Conservation (phyloP, 2,113 vertebrate species). For the Caranx melampygus region DNA sequence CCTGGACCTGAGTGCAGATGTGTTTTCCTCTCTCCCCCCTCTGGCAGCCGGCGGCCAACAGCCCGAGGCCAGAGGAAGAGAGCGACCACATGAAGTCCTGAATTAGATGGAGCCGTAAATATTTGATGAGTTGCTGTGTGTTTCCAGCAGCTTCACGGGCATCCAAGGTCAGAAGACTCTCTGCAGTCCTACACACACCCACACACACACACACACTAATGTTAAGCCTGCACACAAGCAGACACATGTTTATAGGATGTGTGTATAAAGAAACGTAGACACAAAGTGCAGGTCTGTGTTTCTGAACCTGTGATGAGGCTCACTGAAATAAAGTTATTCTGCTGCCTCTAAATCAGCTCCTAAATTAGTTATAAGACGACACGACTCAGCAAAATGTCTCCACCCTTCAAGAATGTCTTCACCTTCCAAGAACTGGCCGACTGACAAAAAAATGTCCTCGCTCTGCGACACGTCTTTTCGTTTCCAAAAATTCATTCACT, state of each 20-base stretch:
- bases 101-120: slow-evolving; percentile 73
- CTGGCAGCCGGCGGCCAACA: slow-evolving; percentile 33
- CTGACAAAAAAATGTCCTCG: no score
- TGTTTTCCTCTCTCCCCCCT: slow-evolving; percentile 13
- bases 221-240: not conserved
- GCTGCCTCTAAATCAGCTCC: no score
- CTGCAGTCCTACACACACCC: slow-evolving; percentile 22
- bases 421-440: no score
- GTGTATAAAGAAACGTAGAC: not conserved
- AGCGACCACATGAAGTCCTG: slow-evolving; percentile 59
- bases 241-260: not conserved
- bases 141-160: slow-evolving; percentile 58
- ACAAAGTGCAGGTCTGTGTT: not conserved
- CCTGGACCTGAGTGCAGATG: slow-evolving; percentile 5
- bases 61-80: slow-evolving; percentile 46
- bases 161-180: slow-evolving; percentile 63
- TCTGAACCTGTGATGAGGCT: not conserved
- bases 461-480: no score
- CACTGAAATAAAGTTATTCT: not conserved
- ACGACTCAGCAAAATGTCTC: no score
- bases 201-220: not conserved
- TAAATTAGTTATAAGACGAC: no score
- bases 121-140: slow-evolving; percentile 73
- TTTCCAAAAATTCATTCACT: no score
- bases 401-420: no score